A percentile compares a stretch with the other conserved stretches of the same genome.
Conservation (phyloP, 2,113 vertebrate genomes). For the Scopus umbretta region DNA sequence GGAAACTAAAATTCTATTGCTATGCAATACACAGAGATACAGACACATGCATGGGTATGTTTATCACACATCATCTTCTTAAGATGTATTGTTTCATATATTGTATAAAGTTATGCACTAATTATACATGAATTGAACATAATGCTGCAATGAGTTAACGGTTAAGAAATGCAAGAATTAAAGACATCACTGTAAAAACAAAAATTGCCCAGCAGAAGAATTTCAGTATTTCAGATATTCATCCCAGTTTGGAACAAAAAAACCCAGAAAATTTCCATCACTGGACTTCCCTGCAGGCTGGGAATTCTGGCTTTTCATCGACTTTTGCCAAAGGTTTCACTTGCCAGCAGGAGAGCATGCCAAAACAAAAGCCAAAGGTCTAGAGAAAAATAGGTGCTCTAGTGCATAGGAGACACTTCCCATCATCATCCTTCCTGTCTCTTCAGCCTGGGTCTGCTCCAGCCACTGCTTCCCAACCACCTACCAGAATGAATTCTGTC, state of each 20-base stretch:
- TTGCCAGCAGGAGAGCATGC: not conserved
- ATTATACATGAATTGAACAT: not conserved
- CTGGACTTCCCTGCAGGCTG: not conserved
- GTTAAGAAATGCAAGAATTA: not conserved
- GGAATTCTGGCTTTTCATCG: not conserved
- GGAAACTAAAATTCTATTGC: not conserved
- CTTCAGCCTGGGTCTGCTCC: not conserved
- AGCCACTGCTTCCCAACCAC: not conserved
- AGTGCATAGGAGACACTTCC: not conserved
- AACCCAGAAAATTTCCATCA: not conserved
- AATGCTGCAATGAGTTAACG: not conserved
- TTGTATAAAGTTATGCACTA: not conserved
- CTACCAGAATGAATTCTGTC: not conserved
- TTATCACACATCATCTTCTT: not conserved
- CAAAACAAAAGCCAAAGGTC: not conserved
- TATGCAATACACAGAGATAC: not conserved
- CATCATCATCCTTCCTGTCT: not conserved
- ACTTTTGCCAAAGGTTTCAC: not conserved
- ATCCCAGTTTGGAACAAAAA: not conserved
- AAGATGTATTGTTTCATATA: not conserved
- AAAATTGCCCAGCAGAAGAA: not conserved
- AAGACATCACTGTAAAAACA: not conserved
- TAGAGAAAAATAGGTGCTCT: not conserved
- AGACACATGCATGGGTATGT: not conserved
- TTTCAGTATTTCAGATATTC: not conserved